Evolutionary conservation across 2,113 vertebrate genomes (phyloP), one percentile per base, ranked within the genome.

Genomic region (Sterrhoptilus dennistouni): DNA sequence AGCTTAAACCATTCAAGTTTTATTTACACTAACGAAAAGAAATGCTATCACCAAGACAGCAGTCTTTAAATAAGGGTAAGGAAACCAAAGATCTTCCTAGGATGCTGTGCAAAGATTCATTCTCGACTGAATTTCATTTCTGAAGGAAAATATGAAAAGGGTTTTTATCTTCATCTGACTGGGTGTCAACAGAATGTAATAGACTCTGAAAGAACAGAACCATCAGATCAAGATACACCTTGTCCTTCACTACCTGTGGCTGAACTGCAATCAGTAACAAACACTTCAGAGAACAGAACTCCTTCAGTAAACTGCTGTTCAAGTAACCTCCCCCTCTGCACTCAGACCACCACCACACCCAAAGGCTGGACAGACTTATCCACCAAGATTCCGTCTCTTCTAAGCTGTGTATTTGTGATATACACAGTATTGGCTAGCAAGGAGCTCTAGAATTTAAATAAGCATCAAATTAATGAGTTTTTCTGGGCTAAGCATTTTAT

Each of bases 1-100:
- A 89, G n/a, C 38, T 86, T 77, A 83, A 93, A 29, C 79, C 59
- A 85, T 53, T 6, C 42, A 27, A 88, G 85, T 71, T 89, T 44
- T 63, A 95, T 54, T 90, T 64, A 42, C 19, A 56, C 10, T 42
- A 65, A 60, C 29, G 29, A 88, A 83, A 95, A 88, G 33, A 88
- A 93, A 87, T 42, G 44, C 47, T 14, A 31, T 8, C 31, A 49
- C 33, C 83, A 64, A 72, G 87, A 49, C 52, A 33, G 65, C 20
- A 50, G 11, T 3, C 50, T 49, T 77, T 33, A 77, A 76, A 42
- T 28, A 63, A 49, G 56, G 22, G 31, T 36, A 33, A 70, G 18
- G 35, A 70, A 70, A 63, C 10, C 31, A 36, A 77, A 77, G 80
- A 2, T 14, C 11, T 12, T 65, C 38, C 14, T 36, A 66, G 12